Evolutionary conservation across 2,888 invertebrate genomes (phyloP).

Genomic region (Phaonia tiefii): DNA sequence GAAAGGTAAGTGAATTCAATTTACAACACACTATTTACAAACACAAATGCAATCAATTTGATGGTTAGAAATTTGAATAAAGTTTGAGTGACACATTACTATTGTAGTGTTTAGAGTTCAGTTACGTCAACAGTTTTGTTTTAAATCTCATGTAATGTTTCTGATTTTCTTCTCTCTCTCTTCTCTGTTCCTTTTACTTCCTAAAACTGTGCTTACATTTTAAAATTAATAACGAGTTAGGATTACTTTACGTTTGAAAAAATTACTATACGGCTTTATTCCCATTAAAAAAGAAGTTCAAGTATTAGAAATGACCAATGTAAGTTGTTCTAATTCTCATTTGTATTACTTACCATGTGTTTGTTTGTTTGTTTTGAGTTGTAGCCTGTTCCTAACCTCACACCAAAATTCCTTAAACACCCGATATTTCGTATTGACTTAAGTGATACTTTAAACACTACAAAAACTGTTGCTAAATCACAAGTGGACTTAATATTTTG

Average conservation of each 20-base stretch:
- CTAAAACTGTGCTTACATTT: constrained; percentile 60
- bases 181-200: constrained; percentile 47
- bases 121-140: constrained; percentile 38
- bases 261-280: constrained; percentile 77
- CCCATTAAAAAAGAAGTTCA: constrained; percentile 77
- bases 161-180: constrained; percentile 46
- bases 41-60: constrained; percentile 17
- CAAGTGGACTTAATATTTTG: not conserved
- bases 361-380: not conserved
- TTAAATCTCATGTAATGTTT: constrained; percentile 13
- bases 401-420: constrained; percentile 23
- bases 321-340: constrained; percentile 66
- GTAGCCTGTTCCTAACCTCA: constrained; percentile 52
- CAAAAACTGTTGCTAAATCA: constrained; percentile 41
- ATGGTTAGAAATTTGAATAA: not conserved
- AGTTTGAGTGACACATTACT: constrained; percentile 36
- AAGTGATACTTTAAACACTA: constrained; percentile 62
- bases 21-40: not conserved
- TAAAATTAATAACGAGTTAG: constrained; percentile 67
- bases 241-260: constrained; percentile 76
- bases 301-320: constrained; percentile 75
- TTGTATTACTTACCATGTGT: constrained; percentile 1
- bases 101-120: constrained; percentile 66
- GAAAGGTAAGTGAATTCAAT: constrained; percentile 82
- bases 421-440: constrained; percentile 13